Evolutionary conservation across 2,797 vertebrate species (phyloP).

Genomic region (Momotus momota): DNA sequence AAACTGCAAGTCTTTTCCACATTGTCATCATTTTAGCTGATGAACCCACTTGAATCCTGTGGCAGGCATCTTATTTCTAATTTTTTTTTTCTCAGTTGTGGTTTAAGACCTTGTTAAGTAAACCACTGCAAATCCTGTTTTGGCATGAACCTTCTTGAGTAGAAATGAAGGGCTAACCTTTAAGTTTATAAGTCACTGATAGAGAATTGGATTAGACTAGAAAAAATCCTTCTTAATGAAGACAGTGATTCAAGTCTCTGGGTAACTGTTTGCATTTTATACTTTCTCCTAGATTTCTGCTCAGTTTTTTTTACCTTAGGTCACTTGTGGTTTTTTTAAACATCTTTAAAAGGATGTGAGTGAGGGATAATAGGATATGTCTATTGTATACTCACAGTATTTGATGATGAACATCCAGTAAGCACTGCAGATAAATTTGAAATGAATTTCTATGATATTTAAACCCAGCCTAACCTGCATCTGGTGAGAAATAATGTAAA

Average conservation of each 20-base stretch:
- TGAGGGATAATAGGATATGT: neutral
- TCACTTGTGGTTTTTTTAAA: neutral
- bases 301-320: neutral
- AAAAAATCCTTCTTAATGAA: neutral
- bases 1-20: neutral
- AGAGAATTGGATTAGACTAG: neutral
- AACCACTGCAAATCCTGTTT: neutral
- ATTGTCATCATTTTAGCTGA: neutral
- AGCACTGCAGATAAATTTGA: neutral
- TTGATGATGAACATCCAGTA: neutral
- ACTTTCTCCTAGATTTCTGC: neutral
- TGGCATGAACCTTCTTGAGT: neutral
- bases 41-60: neutral
- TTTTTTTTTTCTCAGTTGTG: neutral
- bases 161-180: neutral
- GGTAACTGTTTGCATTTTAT: neutral
- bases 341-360: neutral
- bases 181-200: neutral
- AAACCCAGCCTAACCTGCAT: neutral
- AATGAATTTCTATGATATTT: neutral
- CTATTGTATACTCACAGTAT: neutral
- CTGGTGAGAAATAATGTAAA: neutral
- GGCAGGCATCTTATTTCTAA: neutral
- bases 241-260: neutral
- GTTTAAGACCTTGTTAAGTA: neutral